phyloP scores from a whole-genome alignment of 2,797 vertebrate species.

The Pelobates cultripes region DNA sequence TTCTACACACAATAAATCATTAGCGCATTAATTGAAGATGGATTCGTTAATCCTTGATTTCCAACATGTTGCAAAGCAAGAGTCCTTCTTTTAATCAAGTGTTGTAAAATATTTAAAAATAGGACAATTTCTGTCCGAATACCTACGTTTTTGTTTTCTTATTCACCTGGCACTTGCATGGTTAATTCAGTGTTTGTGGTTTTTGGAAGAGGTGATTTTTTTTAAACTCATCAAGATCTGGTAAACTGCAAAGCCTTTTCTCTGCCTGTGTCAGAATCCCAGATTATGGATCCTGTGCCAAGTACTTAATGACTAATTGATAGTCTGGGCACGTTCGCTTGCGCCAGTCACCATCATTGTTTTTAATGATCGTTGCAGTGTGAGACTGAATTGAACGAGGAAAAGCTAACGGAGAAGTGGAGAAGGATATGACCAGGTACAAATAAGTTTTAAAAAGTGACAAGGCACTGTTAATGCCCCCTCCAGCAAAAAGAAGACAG shows the following conservation, averaged over 20 bases:
- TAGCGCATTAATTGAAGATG: conserved; percentile 74
- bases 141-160: conserved; percentile 40
- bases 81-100: too few relatives aligned
- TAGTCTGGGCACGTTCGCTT: conserved; percentile 67
- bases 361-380: conserved; percentile 71
- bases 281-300: conserved; percentile 64
- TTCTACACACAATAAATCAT: conserved; percentile 77
- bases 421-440: conserved; percentile 53
- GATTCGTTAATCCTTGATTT: conserved; percentile 70
- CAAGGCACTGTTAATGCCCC: conserved; percentile 42
- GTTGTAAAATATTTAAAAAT: too few relatives aligned
- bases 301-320: conserved; percentile 67
- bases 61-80: conserved; percentile 50
- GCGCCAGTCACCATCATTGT: conserved; percentile 69
- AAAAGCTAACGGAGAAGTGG: conserved; percentile 49
- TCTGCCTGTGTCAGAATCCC: conserved; percentile 61
- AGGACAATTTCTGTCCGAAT: not conserved
- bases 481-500: conserved; percentile 51
- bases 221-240: conserved; percentile 56
- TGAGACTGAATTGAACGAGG: conserved; percentile 65
- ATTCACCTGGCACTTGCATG: not conserved
- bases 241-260: conserved; percentile 62
- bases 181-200: conserved; percentile 1
- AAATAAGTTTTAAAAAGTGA: conserved; percentile 59
- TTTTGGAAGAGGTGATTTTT: conserved; percentile 48